phyloP scores from a whole-genome alignment of 2,113 vertebrate genomes.

The Merops nubicus region DNA sequence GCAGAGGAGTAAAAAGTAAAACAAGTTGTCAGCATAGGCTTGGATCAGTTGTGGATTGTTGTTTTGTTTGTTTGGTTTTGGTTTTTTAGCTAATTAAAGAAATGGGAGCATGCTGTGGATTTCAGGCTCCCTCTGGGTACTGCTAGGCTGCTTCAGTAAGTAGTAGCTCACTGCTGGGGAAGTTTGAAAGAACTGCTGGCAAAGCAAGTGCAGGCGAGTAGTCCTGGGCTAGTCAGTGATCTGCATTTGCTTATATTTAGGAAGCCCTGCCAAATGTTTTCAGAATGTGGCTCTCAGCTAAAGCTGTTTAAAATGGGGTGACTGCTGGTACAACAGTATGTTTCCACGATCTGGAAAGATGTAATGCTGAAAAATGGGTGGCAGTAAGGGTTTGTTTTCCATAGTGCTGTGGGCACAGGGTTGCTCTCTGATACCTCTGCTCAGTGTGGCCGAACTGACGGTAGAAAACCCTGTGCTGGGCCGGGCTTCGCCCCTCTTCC shows the following conservation, averaged over 20 bases:
- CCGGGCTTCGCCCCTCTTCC: neutral
- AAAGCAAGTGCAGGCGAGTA: neutral
- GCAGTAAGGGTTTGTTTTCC: neutral
- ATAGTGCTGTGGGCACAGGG: accelerated
- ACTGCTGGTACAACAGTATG: neutral
- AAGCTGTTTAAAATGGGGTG: neutral
- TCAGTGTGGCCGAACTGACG: neutral
- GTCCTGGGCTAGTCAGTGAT: neutral
- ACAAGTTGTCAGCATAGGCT: neutral
- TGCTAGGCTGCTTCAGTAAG: neutral
- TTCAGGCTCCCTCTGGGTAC: neutral
- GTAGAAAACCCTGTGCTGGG: neutral
- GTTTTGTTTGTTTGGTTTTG: no score
- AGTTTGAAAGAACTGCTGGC: neutral
- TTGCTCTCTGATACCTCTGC: neutral
- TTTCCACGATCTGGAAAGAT: accelerated
- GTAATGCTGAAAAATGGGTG: neutral
- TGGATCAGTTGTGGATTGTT: neutral
- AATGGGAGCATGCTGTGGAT: neutral
- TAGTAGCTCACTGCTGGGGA: neutral
- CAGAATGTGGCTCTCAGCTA: neutral
- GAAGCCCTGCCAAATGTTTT: neutral
- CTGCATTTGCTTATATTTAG: neutral
- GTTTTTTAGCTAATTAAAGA: neutral
- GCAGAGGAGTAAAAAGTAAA: neutral